Percentiles rank a stretch among this genome's conserved stretches.
phyloP scores from a whole-genome alignment of 2,888 invertebrate species.

The Terebella lapidaria region DNA sequence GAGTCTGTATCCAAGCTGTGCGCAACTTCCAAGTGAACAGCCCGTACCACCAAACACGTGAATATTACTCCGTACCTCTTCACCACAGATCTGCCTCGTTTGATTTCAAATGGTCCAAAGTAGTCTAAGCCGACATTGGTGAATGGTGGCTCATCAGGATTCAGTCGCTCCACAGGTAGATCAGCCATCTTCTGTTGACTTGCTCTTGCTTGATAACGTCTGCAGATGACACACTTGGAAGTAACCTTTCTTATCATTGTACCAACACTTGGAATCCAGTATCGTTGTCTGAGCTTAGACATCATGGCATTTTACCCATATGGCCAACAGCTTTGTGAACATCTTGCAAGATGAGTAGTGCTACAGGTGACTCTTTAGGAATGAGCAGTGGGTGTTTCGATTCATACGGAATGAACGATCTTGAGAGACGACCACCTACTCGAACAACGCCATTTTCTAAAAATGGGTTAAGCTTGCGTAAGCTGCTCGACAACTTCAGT shows the following conservation, averaged over 20 bases:
- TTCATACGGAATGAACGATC: not conserved
- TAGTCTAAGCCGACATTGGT: conserved; percentile 17
- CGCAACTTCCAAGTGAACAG: conserved; percentile 20
- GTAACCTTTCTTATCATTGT: no score
- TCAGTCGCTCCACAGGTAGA: not conserved
- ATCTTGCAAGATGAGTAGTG: not conserved
- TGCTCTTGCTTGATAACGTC: not conserved
- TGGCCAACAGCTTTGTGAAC: not conserved
- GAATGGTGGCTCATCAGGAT: conserved; percentile 1
- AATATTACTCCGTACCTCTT: no score
- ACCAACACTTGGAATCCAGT: no score
- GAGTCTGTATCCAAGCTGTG: conserved; percentile 14
- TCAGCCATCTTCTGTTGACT: conserved; percentile 4
- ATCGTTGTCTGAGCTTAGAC: not conserved
- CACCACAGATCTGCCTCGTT: conserved; percentile 18
- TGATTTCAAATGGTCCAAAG: conserved; percentile 25
- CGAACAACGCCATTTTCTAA: not conserved
- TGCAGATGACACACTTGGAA: not conserved
- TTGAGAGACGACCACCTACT: not conserved
- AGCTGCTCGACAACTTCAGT: no score
- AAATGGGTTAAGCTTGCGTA: not conserved
- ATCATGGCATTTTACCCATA: not conserved
- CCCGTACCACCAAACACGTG: conserved; percentile 15
- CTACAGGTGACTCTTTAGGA: not conserved
- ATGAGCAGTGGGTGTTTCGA: not conserved